Conservation (phyloP, 2,113 vertebrate species). For the Channa argus region DNA sequence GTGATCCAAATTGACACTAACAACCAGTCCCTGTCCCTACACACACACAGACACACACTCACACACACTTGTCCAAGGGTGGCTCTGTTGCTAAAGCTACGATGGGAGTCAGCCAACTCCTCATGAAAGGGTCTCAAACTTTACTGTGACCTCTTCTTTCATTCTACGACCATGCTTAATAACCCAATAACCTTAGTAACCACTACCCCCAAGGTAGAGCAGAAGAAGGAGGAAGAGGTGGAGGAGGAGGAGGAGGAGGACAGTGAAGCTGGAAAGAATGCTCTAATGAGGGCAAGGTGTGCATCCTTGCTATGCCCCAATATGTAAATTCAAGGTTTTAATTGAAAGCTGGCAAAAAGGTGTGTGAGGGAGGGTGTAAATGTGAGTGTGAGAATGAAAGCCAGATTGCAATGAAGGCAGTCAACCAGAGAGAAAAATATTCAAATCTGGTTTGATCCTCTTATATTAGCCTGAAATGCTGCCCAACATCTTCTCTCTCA, state of each 20-base stretch:
- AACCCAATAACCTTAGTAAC: neutral
- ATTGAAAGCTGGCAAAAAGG: constrained; percentile 8
- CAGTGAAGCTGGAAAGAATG: neutral
- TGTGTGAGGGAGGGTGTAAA: constrained; percentile 23
- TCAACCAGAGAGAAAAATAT: constrained; percentile 38
- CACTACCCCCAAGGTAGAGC: neutral
- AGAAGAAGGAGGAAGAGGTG: neutral
- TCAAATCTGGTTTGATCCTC: constrained; percentile 58
- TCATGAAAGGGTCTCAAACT: constrained; percentile 32
- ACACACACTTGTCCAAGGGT: constrained; percentile 25
- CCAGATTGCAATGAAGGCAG: constrained; percentile 31
- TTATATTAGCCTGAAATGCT: constrained; percentile 28
- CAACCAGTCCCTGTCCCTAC: constrained; percentile 28
- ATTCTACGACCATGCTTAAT: constrained; percentile 6
- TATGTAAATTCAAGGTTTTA: constrained; percentile 43
- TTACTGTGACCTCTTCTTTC: constrained; percentile 43
- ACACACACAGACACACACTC: constrained; percentile 31
- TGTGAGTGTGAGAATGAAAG: constrained; percentile 16
- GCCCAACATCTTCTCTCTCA: constrained; percentile 15
- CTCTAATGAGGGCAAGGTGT: constrained; percentile 44
- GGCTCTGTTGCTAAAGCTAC: constrained; percentile 39
- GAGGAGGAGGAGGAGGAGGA: neutral
- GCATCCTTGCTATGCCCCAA: constrained; percentile 8
- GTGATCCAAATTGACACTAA: constrained; percentile 64
- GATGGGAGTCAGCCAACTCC: constrained; percentile 17